Base-by-base conservation (phyloP, 1,140 invertebrate species). In the Orius laevigatus region DNA sequence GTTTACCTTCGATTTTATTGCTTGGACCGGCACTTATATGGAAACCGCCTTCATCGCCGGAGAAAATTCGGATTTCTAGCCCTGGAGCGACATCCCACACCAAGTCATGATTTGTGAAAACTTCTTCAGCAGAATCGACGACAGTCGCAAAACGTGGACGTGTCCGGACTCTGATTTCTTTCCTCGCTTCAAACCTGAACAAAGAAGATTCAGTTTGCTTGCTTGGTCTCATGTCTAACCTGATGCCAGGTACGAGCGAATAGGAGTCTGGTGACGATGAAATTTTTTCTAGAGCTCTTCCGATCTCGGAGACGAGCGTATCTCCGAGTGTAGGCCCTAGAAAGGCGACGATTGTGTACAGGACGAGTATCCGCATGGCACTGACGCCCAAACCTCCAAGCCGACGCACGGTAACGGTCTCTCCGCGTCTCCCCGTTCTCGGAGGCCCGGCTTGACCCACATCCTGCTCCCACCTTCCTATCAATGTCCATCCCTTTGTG, bases 201-300 rank as follows among this genome's bases (percentile, higher is more conserved):
- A 25, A 25, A 25, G 8, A 25, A 25, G 8, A 2, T 33, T 18
- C 5, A 16, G n/a, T 2, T 2, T 10, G n/a, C 20, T 25, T 31
- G 3, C 11, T 33, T n/a, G 18, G 6, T 31, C 16, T 10, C 15
- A 31, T 45, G 11, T 31, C 43, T 6, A 45, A n/a, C 43, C 43
- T 19, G 8, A 45, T 31, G 10, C 43, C 43, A 10, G 43, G 43
- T 2, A 32, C 19, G 18, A 45, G 43, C 2, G 20, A 25, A 32
- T 31, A 45, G 2, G 43, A 31, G n/a, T 45, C 32, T 3, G 18
- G 19, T n/a, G 32, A 19, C 10, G 19, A 10, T 8, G 25, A 19
- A 4, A 45, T n/a, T 33, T 32, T 18, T 31, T 50, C 49, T 9
- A 41, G 16, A 35, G 42, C 49, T 44, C 34, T 50, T 12, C 49